Conservation (phyloP, 1,140 invertebrate species). For the Listronotus oregonensis region DNA sequence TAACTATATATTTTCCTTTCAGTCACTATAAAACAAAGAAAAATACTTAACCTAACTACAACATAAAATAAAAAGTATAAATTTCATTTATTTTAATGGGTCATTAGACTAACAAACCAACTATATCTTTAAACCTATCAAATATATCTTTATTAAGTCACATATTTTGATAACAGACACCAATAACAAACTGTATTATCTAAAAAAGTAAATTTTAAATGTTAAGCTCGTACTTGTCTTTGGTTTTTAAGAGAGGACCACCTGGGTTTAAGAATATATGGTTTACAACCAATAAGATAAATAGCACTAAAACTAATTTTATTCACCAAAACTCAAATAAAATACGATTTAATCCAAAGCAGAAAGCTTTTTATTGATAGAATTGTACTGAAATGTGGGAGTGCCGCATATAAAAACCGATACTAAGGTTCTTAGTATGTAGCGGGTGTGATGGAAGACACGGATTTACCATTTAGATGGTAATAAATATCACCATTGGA, state of each 20-base stretch:
- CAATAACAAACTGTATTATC: slow-evolving; percentile 6
- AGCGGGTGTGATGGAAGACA: slow-evolving; percentile 32
- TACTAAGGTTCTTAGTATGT: slow-evolving; percentile 13
- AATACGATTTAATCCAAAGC: slow-evolving; percentile 22
- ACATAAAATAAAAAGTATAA: no score
- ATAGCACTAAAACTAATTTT: slow-evolving; percentile 30
- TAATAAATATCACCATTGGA: slow-evolving; percentile 34
- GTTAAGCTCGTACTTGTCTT: slow-evolving; percentile 13
- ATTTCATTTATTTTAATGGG: no score
- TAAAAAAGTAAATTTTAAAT: slow-evolving; percentile 24
- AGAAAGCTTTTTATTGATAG: slow-evolving; percentile 32
- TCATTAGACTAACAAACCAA: neutral
- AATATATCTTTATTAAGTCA: slow-evolving; percentile 12
- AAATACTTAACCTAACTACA: no score
- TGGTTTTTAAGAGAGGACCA: slow-evolving; percentile 12
- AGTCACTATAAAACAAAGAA: no score
- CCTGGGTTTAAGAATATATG: slow-evolving; percentile 21
- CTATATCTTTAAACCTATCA: neutral
- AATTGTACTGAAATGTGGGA: slow-evolving; percentile 32
- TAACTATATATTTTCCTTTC: no score
- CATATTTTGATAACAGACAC: neutral
- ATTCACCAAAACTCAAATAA: slow-evolving; percentile 26
- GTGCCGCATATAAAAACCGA: slow-evolving; percentile 26
- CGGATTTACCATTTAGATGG: slow-evolving; percentile 34
- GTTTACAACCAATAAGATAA: slow-evolving; percentile 25